Evolutionary conservation across 2,888 invertebrate species (phyloP), one percentile per base, ranked within the genome.

Genomic region (Megaustenia siamemsis): DNA sequence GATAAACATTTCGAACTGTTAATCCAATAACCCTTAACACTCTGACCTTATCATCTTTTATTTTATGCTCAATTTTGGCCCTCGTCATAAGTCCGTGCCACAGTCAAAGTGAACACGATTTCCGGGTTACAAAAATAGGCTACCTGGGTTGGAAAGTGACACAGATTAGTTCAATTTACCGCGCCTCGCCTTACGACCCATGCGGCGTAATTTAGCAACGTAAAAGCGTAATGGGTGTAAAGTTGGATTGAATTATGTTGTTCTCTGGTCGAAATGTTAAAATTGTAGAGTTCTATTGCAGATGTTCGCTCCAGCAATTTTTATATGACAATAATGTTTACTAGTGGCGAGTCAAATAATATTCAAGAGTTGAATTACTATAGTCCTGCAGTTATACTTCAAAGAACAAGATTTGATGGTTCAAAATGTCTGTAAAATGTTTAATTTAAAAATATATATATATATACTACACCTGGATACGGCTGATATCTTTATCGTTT

Each of bases 121-220:
- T 73, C 43, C 32, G 49, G 49, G 73, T 49, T 73, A 49, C 32
- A 10, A 32, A 32, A 73, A 73, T 18, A n/a, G 73, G 32, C 32
- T 49, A 32, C 35, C 49, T 28, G 49, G 28, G 49, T 73, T 28
- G 32, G 28, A 18, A 45, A 73, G 49, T 73, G 73, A 49, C 73
- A 49, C 73, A 73, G 49, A 73, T 73, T 49, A 73, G 15, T 45
- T 49, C 73, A 73, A 73, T 73, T 73, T 73, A 35, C 21, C 32
- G 28, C 73, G 21, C n/a, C 49, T 38, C 28, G 32, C 5, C n/a
- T 15, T 35, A 49, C n/a, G n/a, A n/a, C 32, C 49, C 21, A 32
- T 6, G 45, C 28, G 32, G 32, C 49, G 32, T 32, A 73, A 73
- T 73, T 73, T 49, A 10, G n/a, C 49, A 45, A 32, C 45, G 24